Conservation (phyloP, 2,888 invertebrate genomes). For the Dynastes tityus region DNA sequence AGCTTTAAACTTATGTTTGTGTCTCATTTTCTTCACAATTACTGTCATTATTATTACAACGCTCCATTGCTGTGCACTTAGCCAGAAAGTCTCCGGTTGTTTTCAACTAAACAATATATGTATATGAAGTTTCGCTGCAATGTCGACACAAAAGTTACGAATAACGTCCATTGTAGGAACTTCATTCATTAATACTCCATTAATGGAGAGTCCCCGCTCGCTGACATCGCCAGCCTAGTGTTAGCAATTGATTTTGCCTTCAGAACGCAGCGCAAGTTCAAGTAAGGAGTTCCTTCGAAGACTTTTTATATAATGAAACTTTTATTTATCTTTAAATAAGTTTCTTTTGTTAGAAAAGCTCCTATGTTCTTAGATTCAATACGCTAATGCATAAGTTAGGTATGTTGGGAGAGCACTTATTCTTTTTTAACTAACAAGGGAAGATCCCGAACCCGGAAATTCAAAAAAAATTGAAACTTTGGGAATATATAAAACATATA, state of each 20-base stretch:
- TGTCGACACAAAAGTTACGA: constrained; percentile 29
- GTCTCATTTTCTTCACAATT: constrained; percentile 30
- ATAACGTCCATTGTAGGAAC: constrained; percentile 32
- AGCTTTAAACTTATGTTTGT: constrained; percentile 19
- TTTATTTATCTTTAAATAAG: constrained; percentile 28
- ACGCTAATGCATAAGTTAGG: neutral
- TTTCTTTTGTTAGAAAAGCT: neutral
- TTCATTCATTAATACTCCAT: constrained; percentile 47
- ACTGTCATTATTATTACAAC: constrained; percentile 31
- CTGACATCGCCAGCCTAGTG: constrained; percentile 11
- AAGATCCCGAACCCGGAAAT: too few species aligned
- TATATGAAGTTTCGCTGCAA: constrained; percentile 1
- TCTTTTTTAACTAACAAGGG: too few species aligned
- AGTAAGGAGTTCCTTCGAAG: neutral
- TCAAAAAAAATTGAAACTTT: too few species aligned
- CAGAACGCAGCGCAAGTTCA: constrained; percentile 4
- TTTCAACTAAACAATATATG: constrained; percentile 27
- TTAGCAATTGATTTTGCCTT: constrained; percentile 34
- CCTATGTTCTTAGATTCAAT: neutral
- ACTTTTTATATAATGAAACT: constrained; percentile 4
- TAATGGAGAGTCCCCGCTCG: constrained; percentile 22
- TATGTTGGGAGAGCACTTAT: neutral
- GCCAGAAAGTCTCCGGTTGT: constrained; percentile 8
- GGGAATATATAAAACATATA: too few species aligned
- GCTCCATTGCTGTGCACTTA: constrained; percentile 34